Base-by-base conservation (phyloP, 2,113 vertebrate species). In the Pristiophorus japonicus region DNA sequence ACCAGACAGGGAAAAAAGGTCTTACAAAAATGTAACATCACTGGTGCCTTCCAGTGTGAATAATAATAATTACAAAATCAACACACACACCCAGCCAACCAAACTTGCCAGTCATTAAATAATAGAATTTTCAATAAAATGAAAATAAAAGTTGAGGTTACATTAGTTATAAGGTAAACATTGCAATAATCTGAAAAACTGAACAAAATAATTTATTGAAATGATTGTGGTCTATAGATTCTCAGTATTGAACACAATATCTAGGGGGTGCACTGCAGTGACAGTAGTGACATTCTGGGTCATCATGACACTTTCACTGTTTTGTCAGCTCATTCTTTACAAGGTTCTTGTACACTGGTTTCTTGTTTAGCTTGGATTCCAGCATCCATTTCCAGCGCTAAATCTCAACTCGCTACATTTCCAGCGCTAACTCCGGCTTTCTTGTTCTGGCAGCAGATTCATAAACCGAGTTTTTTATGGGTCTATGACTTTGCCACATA, bases 171-270 rank as follows among this genome's bases (percentile, higher is more conserved):
- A 92, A 92, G 55, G 93, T 94, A 94, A 94, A 94, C 93, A 94
- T 47, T 94, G 24, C 42, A 94, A 66, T 73, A 70, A 73, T 24
- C 45, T 51, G 87, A 90, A 90, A 34, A 42, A 73, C 51, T 47
- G 42, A 67, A 88, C 24, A 88, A 88, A 94, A 94, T 94, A 94
- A 94, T 70, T 94, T 94, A 94, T 8, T 92, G 93, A 94, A 94
- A 47, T 94, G 93, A 27, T 70, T 94, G 42, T 27, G 66, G 87
- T 24, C 42, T 63, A 0, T n/a, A 22, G 88, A 20, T n/a, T 38
- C n/a, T 38, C 34, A 30, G 51, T 18, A 62, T 38, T 34, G 30
- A 90, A 55, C 30, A 16, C 10, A 90, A 14, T 90, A 5, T 90
- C 51, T 30, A 88, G 12, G 51, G 51, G 51, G n/a, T 55, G 59